A percentile compares a stretch with the other conserved stretches of the same genome.
Evolutionary conservation across 2,113 vertebrate species (phyloP).

Genomic region (Toxotes jaculatrix): DNA sequence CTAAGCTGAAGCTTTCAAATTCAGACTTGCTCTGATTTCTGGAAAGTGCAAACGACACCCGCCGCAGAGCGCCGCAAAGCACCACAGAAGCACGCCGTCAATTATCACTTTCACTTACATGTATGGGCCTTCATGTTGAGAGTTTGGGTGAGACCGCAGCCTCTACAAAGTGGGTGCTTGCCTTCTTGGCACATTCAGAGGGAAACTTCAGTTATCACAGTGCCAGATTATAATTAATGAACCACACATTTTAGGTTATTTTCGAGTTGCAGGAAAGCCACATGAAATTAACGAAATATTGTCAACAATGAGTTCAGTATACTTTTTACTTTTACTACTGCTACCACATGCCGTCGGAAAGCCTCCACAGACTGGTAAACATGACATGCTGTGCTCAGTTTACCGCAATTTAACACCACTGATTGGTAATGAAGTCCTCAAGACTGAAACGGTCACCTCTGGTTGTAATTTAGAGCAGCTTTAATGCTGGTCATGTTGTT

Average conservation of each 20-base stretch:
- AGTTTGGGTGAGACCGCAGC: conserved; percentile 10
- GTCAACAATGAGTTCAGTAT: conserved; percentile 4
- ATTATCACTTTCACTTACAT: conserved; percentile 20
- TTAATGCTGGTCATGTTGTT: conserved; percentile 17
- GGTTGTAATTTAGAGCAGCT: conserved; percentile 43
- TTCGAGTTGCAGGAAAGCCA: neutral
- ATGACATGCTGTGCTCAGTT: conserved; percentile 20
- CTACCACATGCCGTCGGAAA: conserved; percentile 15
- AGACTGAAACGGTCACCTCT: conserved; percentile 46
- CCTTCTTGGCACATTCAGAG: conserved; percentile 25
- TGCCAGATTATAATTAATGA: conserved; percentile 49
- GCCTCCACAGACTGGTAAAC: conserved; percentile 16
- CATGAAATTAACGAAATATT: neutral
- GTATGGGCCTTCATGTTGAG: neutral
- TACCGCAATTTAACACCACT: conserved; percentile 23
- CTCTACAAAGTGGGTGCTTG: neutral
- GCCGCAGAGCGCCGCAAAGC: conserved; percentile 6
- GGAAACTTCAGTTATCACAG: conserved; percentile 14
- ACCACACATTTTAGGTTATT: conserved; percentile 11
- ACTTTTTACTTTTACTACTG: conserved; percentile 24
- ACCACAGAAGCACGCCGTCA: neutral
- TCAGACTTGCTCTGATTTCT: neutral
- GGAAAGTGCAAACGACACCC: conserved; percentile 21
- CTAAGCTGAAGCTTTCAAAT: neutral
- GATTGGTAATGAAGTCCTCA: conserved; percentile 49